phyloP scores from a whole-genome alignment of 2,113 vertebrate genomes.

The Oreochromis aureus region DNA sequence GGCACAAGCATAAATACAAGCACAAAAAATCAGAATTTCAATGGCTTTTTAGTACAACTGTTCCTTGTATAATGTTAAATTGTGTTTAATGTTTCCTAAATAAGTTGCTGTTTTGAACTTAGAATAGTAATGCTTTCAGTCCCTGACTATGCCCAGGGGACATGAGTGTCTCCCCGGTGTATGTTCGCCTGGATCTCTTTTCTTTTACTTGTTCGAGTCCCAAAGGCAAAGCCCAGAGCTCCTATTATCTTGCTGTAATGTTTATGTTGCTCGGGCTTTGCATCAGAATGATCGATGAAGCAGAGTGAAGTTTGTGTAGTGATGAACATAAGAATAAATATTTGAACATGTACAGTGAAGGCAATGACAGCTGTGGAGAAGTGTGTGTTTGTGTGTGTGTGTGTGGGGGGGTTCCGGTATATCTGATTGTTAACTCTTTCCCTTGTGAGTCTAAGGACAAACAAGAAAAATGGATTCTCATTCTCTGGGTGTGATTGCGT shows the following conservation, averaged over 20 bases:
- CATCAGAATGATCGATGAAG: neutral
- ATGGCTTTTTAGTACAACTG: neutral
- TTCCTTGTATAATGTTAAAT: neutral
- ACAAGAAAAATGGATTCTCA: neutral
- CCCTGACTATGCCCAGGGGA: neutral
- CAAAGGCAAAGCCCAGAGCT: neutral
- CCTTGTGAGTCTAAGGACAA: neutral
- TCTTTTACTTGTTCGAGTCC: neutral
- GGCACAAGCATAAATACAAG: neutral
- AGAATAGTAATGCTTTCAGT: neutral
- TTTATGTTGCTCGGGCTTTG: neutral
- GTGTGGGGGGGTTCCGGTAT: neutral
- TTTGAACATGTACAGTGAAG: neutral
- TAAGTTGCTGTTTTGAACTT: neutral
- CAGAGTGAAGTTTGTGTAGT: neutral
- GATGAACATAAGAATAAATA: neutral
- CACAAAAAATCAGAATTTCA: neutral
- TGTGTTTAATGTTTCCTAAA: neutral
- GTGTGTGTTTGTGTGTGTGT: neutral
- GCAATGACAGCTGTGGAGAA: neutral
- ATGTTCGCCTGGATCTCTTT: neutral
- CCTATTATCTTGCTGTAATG: neutral
- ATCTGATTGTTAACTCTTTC: neutral
- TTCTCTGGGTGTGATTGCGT: neutral
- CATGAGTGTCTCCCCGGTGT: neutral